Base-by-base conservation (phyloP, 2,888 invertebrate genomes). In the Rhamphomyia laevipes region DNA sequence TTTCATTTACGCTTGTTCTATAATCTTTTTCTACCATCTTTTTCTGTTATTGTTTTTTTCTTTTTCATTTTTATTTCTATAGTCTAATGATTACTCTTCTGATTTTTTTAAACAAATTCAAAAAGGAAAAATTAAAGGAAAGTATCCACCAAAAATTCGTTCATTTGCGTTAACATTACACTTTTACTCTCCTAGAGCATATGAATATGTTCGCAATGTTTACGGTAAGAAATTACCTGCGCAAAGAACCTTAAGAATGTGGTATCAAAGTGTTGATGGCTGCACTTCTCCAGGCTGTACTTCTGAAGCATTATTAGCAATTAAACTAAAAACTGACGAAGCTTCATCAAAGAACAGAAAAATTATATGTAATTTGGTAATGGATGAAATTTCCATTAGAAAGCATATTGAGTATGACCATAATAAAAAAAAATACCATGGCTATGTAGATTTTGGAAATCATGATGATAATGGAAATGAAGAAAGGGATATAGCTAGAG, bases 181-280 rank as follows among this genome's bases (percentile, higher is more conserved):
- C n/a, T n/a, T n/a, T n/a, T 21, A 63, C 63, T 6, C 49, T 64
- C 58, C 60, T n/a, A 59, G 58, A 52, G 65, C 59, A 2, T 64
- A 66, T 49, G 47, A 57, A 13, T 66, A 61, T 54, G 61, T 65
- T 3, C 47, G 66, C 51, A 49, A 62, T 54, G 56, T 54, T 41
- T 67, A 63, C 53, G 50, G 60, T 13, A 58, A 57, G 7, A 51
- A 51, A 47, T 50, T 64, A 16, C 65, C 66, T 21, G 60, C 61
- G 52, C 48, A 52, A 7, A 55, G 55, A 16, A 64, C 61, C 3
- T 56, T 66, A 10, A 52, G 57, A 35, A 61, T 57, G 35, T 68
- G 65, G 66, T 64, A 61, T 44, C 43, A 52, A 30, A 53, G 52
- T 11, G 51, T 64, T 23, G 56, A 64, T 52, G 61, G 57, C 6